Conservation (phyloP, 2,113 vertebrate genomes). For the Pyxicephalus adspersus region DNA sequence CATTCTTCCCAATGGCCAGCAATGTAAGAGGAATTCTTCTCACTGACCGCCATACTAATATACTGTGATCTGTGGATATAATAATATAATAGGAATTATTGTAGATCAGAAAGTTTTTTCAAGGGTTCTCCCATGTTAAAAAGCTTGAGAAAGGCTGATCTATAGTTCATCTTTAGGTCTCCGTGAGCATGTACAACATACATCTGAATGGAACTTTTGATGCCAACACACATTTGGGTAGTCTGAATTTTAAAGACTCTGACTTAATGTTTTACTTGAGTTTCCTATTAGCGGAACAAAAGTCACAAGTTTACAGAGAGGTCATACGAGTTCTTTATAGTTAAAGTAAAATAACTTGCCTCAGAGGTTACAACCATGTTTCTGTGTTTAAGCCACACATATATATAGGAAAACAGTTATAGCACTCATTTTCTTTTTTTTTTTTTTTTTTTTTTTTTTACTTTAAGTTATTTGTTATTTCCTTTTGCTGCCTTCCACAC, state of each 20-base stretch:
- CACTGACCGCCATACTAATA: no score
- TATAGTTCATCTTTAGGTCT: no score
- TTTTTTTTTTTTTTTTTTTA: conserved; percentile 71
- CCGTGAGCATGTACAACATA: background rate
- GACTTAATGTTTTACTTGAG: conserved; percentile 5
- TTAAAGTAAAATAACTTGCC: conserved; percentile 69
- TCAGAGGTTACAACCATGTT: conserved; percentile 77
- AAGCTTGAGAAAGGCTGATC: no score
- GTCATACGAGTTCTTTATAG: conserved; percentile 35
- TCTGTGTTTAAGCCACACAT: conserved; percentile 69
- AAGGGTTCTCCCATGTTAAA: no score
- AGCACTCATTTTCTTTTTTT: conserved; percentile 68
- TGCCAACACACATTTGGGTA: background rate
- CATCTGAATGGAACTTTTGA: conserved; percentile 20
- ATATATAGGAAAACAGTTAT: conserved; percentile 77
- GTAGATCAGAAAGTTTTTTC: no score
- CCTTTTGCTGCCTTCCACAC: conserved; percentile 71
- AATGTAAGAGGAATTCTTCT: no score
- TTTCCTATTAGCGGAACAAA: conserved; percentile 12
- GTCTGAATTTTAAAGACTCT: background rate
- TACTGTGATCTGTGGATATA: no score
- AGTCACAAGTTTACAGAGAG: conserved; percentile 20
- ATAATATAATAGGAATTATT: no score
- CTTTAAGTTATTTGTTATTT: conserved; percentile 69
- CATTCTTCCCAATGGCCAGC: no score